phyloP scores from a whole-genome alignment of 2,797 vertebrate species.

The Lithobates pipiens region DNA sequence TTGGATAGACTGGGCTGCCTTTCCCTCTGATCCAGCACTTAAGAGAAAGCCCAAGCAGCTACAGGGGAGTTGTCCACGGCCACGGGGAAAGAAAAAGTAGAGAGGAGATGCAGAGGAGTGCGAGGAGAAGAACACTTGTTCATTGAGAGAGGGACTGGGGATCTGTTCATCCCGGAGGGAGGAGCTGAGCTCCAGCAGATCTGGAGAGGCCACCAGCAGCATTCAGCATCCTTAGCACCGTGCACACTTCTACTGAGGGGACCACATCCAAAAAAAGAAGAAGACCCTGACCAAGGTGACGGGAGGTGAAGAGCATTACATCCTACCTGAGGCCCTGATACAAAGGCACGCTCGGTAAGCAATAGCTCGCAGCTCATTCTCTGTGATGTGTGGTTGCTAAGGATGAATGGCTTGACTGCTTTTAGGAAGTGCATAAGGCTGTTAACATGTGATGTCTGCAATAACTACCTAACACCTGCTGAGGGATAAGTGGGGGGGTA shows the following conservation, averaged over 20 bases:
- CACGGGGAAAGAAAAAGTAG: background rate
- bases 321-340: slow-evolving; percentile 2
- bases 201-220: slow-evolving; percentile 51
- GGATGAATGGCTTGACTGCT: slow-evolving; percentile 18
- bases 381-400: slow-evolving; percentile 4
- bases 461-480: slow-evolving; percentile 35
- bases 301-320: slow-evolving; percentile 32
- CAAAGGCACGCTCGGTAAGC: slow-evolving; percentile 38
- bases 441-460: slow-evolving; percentile 20
- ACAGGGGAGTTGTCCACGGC: background rate
- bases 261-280: background rate
- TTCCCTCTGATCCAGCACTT: slow-evolving; percentile 8
- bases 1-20: background rate
- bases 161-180: slow-evolving; percentile 53
- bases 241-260: slow-evolving; percentile 26
- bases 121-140: slow-evolving; percentile 40
- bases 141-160: slow-evolving; percentile 43
- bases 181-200: slow-evolving; percentile 48
- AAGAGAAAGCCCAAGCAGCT: slow-evolving; percentile 3
- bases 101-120: slow-evolving; percentile 14
- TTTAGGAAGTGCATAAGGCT: background rate
- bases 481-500: slow-evolving; percentile 35
- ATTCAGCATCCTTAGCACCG: slow-evolving; percentile 37
- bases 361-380: background rate
- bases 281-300: slow-evolving; percentile 6